A percentile compares a stretch with the other conserved stretches of the same genome.
Evolutionary conservation across 1,140 invertebrate species (phyloP).

Genomic region (Idris sp.): DNA sequence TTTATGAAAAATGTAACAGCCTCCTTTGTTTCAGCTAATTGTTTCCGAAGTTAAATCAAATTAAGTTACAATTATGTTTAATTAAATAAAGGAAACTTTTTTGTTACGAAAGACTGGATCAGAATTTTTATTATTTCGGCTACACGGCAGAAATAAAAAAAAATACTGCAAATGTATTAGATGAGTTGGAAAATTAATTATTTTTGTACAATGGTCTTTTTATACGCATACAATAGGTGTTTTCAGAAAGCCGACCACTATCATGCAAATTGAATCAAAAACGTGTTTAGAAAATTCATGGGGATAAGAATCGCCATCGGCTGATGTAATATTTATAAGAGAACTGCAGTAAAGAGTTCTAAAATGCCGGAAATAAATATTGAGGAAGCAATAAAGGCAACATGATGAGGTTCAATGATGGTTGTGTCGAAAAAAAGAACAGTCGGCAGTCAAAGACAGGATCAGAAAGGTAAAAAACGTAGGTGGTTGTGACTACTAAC

Average conservation of each 20-base stretch:
- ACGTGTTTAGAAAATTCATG: slow-evolving; percentile 15
- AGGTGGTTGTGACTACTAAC: slow-evolving; percentile 43
- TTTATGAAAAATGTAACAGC: too few species aligned
- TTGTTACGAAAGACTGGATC: too few species aligned
- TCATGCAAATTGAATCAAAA: slow-evolving; percentile 25
- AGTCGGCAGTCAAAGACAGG: slow-evolving; percentile 25
- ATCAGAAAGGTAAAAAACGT: slow-evolving; percentile 47
- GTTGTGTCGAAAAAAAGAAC: slow-evolving; percentile 11
- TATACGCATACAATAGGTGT: too few species aligned
- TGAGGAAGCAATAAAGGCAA: slow-evolving; percentile 46
- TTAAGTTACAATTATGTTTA: too few species aligned
- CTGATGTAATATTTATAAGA: slow-evolving; percentile 30
- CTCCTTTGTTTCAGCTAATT: too few species aligned
- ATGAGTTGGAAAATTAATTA: too few species aligned
- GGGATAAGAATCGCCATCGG: slow-evolving; percentile 1
- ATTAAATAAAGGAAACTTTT: too few species aligned
- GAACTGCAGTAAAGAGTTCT: slow-evolving; percentile 17
- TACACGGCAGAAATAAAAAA: too few species aligned
- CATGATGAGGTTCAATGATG: slow-evolving; percentile 31
- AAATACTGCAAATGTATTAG: too few species aligned
- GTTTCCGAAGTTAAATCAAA: too few species aligned
- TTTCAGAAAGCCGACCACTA: neutral
- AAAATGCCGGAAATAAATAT: slow-evolving; percentile 52
- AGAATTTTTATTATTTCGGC: too few species aligned
- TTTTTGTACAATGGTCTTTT: too few species aligned